These are phyloP conservation scores for Euproctis similis DNA, from an alignment of 2,888 invertebrate species.

Conservation along the genomic window DNA sequence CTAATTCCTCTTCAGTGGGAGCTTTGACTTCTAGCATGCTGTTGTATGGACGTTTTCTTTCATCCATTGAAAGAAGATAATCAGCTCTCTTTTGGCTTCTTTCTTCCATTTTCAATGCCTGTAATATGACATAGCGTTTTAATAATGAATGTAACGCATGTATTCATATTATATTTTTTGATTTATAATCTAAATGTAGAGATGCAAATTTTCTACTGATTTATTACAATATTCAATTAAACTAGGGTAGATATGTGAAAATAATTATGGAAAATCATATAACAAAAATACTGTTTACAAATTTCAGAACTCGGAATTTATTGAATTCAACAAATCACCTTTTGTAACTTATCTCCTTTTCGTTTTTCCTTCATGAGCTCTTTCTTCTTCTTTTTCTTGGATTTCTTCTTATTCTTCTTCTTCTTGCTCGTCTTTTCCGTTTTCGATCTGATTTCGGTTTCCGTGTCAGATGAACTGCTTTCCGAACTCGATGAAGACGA, in stretches of 20 bases:
- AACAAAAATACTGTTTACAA: too few relatives aligned
- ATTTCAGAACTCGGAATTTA: too few relatives aligned
- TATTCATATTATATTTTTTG: too few relatives aligned
- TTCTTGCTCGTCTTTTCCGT: conserved; percentile 68
- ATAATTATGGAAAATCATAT: too few relatives aligned
- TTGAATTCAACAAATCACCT: conserved; percentile 33
- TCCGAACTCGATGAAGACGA: conserved; percentile 51
- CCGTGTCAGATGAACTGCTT: conserved; percentile 59
- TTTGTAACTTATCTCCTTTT: conserved; percentile 75
- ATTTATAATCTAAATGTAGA: too few relatives aligned
- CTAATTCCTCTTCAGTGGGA: conserved; percentile 94
- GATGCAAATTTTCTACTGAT: too few relatives aligned
- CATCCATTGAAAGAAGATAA: conserved; percentile 82
- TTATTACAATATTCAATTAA: too few relatives aligned
- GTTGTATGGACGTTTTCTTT: conserved; percentile 94
- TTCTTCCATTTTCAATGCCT: conserved; percentile 81
- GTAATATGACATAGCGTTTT: too few relatives aligned
- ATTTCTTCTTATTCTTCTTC: conserved; percentile 70
- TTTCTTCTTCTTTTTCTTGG: conserved; percentile 65
- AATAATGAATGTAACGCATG: too few relatives aligned
- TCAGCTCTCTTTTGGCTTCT: conserved; percentile 77
- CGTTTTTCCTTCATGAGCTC: conserved; percentile 61
- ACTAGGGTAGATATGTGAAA: too few relatives aligned
- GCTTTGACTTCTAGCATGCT: conserved; percentile 89
- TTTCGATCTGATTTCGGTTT: conserved; percentile 48